Evolutionary conservation across 2,888 invertebrate species (phyloP), one percentile per base, ranked within the genome.

Genomic region (Timema podura): DNA sequence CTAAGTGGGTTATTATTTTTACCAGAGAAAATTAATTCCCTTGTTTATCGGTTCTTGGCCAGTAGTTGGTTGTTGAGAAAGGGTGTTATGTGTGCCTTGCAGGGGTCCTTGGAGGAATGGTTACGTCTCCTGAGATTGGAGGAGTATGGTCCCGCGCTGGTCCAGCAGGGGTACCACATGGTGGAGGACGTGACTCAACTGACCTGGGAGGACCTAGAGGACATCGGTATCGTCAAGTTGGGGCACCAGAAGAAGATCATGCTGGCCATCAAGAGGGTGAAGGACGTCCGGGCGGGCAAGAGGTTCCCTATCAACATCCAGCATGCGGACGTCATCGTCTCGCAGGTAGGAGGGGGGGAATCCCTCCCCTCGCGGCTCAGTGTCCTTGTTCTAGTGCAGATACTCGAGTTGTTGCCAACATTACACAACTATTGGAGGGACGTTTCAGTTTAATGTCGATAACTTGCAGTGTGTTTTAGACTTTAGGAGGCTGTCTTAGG

Each of bases 201-300:
- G 69, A 95, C 95, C 72, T 98, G 98, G 97, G 99, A 99, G 80
- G 99, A 99, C 84, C 87, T 99, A 79, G 98, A 99, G 84, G 98
- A 99, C 80, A 96, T 98, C 81, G 94, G 95, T 70, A 93, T 95
- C 78, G 92, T 94, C 45, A 90, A 93, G 78, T 83, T 95, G 79
- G 99, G 99, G 49, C 99, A 99, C 81, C 98, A 99, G 84, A 99
- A 99, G 87, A 96, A 98, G 85, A 92, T 99, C 76, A 88, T 96
- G 79, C 85, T 99, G 79, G 98, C 98, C 73, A 96, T 98, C 77
- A 98, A 98, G 82, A 88, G 97, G 81, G 91, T 98, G 68, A 96
- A 97, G 83, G 95, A 96, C 80, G 93, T 95, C 72, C 88, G 92
- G 76, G 91, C 93, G 67, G 95, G 95, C 65, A 95, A 95, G 82